Evolutionary conservation across 2,113 vertebrate genomes (phyloP), one percentile per base, ranked within the genome.

Genomic region (Riparia riparia): DNA sequence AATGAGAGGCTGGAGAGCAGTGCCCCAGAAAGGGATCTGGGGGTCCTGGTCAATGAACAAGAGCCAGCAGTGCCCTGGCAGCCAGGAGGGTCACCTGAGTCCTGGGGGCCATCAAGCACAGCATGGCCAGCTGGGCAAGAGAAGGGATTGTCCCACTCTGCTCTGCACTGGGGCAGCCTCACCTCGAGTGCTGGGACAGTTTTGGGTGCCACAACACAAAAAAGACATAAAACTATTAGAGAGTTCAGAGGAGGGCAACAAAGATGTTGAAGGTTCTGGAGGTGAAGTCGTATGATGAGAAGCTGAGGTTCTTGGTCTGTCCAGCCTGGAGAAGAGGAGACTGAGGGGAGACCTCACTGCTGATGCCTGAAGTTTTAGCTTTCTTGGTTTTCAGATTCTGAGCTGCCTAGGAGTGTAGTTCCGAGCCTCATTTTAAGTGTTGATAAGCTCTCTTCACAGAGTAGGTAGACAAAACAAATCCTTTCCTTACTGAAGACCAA

Each of bases 31-130:
- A 34, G 12, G 15, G 5, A 10, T 13, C 3, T 34, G 25, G 4
- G 3, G 1, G 1, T 74, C 8, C 18, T 49, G 42, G 5, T 11
- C 1, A 1, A 9, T n/a, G 10, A 42, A 10, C 2, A 16, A 4
- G 24, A 49, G 7, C 0, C n/a, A 34, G 41, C 42, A 49, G 50
- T n/a, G 34, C 24, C 42, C 50, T 56, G 42, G 24, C 29, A 65
- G 42, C 60, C 70, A 65, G 69, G 42, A 73, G 50, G n/a, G 15
- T 3, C 50, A 45, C 8, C 8, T 1, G 0, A 65, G 42, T 8
- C 29, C 60, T 65, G 60, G n/a, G n/a, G 25, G 0, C 9, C 17
- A n/a, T 41, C 41, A 47, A 58, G 41, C 41, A 0, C 28, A 64
- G 58, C 50, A 64, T 28, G 14, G 3, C 50, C 56, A 37, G n/a